Conservation (phyloP, 2,113 vertebrate genomes). For the Thamnaconus septentrionalis region DNA sequence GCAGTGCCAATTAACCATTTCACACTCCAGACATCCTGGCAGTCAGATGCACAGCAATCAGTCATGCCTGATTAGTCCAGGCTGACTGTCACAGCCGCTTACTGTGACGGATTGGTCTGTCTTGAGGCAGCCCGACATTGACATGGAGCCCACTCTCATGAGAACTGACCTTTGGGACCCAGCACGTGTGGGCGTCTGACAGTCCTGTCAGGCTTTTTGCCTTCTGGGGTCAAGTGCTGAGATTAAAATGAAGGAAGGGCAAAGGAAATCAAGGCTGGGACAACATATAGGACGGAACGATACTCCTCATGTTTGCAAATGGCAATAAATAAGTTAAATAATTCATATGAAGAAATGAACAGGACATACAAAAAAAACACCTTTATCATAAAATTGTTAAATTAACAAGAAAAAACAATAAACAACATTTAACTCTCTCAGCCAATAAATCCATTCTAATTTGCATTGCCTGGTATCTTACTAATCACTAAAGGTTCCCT, state of each 20-base stretch:
- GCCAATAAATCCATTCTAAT: not conserved
- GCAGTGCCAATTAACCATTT: not conserved
- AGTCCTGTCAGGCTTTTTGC: conserved; percentile 16
- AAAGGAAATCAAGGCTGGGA: not conserved
- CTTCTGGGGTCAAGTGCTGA: conserved; percentile 7
- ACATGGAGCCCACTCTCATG: conserved; percentile 15
- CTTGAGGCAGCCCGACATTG: conserved; percentile 10
- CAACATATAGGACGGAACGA: not conserved
- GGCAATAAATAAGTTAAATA: too few species aligned
- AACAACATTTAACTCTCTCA: too few species aligned
- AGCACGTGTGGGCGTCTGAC: conserved; percentile 8
- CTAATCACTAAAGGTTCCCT: conserved; percentile 16
- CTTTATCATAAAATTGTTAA: not conserved
- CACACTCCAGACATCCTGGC: conserved; percentile 8
- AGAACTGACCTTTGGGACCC: conserved; percentile 37
- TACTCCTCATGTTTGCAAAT: not conserved
- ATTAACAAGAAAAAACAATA: not conserved
- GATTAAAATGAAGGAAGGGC: conserved; percentile 25
- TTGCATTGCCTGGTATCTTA: not conserved
- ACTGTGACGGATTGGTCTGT: conserved; percentile 61
- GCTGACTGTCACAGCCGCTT: conserved; percentile 39
- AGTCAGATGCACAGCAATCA: conserved; percentile 24
- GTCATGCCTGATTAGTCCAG: conserved; percentile 33
- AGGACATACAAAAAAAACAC: too few species aligned
- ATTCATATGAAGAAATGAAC: too few species aligned